phyloP scores from a whole-genome alignment of 2,888 invertebrate genomes.

The Drosophila limbata region DNA sequence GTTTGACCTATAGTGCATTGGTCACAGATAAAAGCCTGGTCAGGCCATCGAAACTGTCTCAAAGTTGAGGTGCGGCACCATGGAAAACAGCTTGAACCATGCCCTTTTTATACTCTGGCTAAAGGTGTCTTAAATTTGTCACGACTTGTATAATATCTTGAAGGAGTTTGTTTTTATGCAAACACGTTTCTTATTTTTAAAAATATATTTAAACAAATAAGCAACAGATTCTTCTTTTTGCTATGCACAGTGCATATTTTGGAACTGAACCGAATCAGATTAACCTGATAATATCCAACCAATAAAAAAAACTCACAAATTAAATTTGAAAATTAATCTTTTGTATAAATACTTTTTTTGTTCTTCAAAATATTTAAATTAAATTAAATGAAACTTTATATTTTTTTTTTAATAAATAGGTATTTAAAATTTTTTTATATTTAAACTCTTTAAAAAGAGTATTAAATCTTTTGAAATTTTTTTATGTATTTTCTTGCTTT shows the following conservation, averaged over 20 bases:
- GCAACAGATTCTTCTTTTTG: too few relatives aligned
- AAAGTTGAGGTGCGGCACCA: conserved; percentile 66
- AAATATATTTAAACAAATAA: too few relatives aligned
- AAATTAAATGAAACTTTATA: too few relatives aligned
- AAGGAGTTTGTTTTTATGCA: neutral
- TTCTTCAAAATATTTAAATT: too few relatives aligned
- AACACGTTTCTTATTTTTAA: neutral
- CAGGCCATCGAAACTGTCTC: conserved; percentile 63
- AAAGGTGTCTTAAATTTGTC: neutral
- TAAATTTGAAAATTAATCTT: too few relatives aligned
- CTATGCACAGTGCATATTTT: too few relatives aligned
- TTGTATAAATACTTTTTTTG: too few relatives aligned
- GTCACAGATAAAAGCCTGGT: conserved; percentile 47
- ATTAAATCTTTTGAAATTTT: neutral
- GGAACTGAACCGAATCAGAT: too few relatives aligned
- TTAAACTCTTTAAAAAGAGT: neutral
- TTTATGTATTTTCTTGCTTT: neutral
- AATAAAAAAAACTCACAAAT: too few relatives aligned
- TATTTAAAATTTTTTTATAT: neutral
- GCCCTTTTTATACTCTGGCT: conserved; percentile 9
- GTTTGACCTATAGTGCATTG: too few relatives aligned
- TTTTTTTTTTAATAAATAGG: too few relatives aligned
- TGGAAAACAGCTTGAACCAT: conserved; percentile 36
- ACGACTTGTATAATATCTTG: neutral
- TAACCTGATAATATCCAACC: too few relatives aligned